Evolutionary conservation across 2,113 vertebrate genomes (phyloP), one percentile per base, ranked within the genome.

Genomic region (Telmatochromis sp.): DNA sequence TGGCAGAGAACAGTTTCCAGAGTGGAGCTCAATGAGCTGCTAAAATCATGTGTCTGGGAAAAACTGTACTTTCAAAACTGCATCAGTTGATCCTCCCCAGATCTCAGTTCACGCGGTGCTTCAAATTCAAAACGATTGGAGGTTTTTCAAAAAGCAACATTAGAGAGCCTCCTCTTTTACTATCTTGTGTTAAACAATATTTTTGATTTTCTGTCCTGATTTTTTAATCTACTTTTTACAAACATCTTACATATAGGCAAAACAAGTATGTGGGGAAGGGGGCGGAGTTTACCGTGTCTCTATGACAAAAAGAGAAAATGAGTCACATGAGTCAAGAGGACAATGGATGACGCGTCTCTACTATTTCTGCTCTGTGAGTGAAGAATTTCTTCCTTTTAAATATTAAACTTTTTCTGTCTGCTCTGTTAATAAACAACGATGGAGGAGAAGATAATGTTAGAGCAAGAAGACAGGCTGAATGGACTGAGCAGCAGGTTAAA

Each of bases 161-260:
- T 60, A 17, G 15, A 17, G 0, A 31, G 7, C 0, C 8, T 31
- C 0, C 15, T 4, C 4, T 63, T 35, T 35, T 35, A n/a, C 0
- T 7, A 11, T 37, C 6, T 65, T 65, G 3, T 65, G 10, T 37
- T 65, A 35, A 65, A 65, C 9, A 60, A 33, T 33, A 60, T 60
- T 60, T 33, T 60, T 7, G 9, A 33, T 60, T 10, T 60, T 60
- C 28, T 60, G 0, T 10, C 57, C 2, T 7, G 31, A 33, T 35
- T 63, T n/a, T 37, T 65, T 37, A 5, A 65, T 65, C 31, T 12
- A 65, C 10, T 35, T 13, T 35, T 65, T 65, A 1, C 31, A 65
- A 5, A 1, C 60, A 37, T 35, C 1, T 7, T 65, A 65, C 60
- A 37, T n/a, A 7, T 3, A 65, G 17, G 60, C 31, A n/a, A n/a